Base-by-base conservation (phyloP, 2,888 invertebrate species). In the Epinotia brunnichana region DNA sequence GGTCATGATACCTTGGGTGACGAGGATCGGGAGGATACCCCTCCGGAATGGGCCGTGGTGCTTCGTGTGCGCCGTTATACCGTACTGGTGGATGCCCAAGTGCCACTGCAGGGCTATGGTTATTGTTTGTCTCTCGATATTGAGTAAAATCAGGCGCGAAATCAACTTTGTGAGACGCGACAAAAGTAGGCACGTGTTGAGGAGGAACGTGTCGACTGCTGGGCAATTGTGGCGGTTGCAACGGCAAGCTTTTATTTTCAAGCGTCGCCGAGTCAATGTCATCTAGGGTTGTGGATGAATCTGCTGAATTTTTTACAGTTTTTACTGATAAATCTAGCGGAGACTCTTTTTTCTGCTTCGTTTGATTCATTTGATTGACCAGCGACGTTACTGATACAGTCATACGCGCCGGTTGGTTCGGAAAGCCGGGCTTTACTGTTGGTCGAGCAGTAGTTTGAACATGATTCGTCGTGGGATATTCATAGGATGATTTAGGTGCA, bases 261-360 rank as follows among this genome's bases (percentile, higher is more conserved):
- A 83, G 79, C 10, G 87, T 83, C 24, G 83, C 86, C 17, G 92
- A 92, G 81, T 95, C 95, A 15, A 92, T 83, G 69, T 95, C 95
- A 80, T 96, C 96, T 81, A 95, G 95, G 15, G 96, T 96, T 0
- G 98, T 97, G 0, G 97, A 97, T 0, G 97, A 97, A 88, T 98
- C 97, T 0, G 98, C 97, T 3, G 97, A 96, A 66, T 97, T 97
- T 84, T 97, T 95, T 0, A 98, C 96, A 1, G 97, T 98, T 87
- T 98, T 97, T 60, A 98, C 97, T 0, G 98, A 98, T 68, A 98
- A 93, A 90, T 98, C 98, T 74, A 98, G 89, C 0, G 97, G 98
- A 11, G 97, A 97, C 86, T 96, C 96, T 51, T 95, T 94, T 83
- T 96, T 96, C 74, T 92, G 92, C 82, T 92, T 91, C 29, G 90